Evolutionary conservation across 1,140 invertebrate species (phyloP), one percentile per base, ranked within the genome.

Genomic region (Drosophila nigromelanica): DNA sequence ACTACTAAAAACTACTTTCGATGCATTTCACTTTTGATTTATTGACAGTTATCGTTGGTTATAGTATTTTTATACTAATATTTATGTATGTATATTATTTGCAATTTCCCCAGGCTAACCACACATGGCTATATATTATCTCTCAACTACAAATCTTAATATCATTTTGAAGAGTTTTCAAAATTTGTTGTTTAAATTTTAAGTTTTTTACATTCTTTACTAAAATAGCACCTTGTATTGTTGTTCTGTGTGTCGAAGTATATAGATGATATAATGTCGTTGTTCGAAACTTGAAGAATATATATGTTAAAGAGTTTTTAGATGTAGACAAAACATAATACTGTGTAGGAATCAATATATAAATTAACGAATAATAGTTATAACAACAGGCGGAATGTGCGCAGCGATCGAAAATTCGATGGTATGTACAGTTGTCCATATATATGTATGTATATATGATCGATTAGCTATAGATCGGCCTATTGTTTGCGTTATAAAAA

Each of bases 11-110:
- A 39, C 76, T 87, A 79, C 42, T 43, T 89, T 89, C 83, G 83
- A 89, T 89, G 83, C 85, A 89, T 76, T 71, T 89, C 43, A 80
- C 80, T 89, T 89, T 89, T 89, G 83, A 89, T 89, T 77, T 75
- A 78, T 89, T 89, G 85, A 89, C 85, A 83, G 66, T 89, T 77
- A 83, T 89, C 83, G 83, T 89, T 89, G 83, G 83, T 83, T 89
- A 89, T 79, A 27, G 27, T 27, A 50, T 54, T 73, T 72, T 72
- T 39, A 59, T 72, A 54, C 54, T 58, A 72, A 67, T 72, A 72
- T 67, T 48, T 45, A 33, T 64, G 14, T 18, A 11, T 63, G 11
- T 48, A 51, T 37, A 60, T 54, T 64, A 76, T 51, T 89, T 82
- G 70, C 68, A 73, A 73, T 73, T 76, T 50, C 52, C 61, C 77